Evolutionary conservation across 2,113 vertebrate genomes (phyloP).

Genomic region (Oncorhynchus clarkii): DNA sequence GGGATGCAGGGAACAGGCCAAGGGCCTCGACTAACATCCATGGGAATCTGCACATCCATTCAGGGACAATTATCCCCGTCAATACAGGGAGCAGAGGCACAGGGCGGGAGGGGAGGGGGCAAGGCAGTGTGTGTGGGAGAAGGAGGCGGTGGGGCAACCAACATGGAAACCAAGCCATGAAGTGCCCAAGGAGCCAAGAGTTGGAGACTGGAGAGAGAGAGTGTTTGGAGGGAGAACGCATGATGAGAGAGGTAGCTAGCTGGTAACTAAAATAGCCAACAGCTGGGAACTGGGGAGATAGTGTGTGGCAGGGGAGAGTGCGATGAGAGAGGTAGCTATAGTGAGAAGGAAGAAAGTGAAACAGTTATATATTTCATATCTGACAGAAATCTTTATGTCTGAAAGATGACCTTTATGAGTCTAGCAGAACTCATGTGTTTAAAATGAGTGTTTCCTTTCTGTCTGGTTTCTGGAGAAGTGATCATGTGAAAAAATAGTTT

Average conservation of each 20-base stretch:
- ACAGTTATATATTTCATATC: background rate
- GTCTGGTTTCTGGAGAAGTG: constrained; percentile 40
- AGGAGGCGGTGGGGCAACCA: constrained; percentile 26
- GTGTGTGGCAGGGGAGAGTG: background rate
- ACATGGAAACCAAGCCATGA: constrained; percentile 40
- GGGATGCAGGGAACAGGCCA: constrained; percentile 62
- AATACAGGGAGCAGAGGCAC: constrained; percentile 62
- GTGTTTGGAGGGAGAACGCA: background rate
- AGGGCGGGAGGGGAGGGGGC: constrained; percentile 49
- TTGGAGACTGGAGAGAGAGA: constrained; percentile 23
- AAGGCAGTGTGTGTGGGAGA: constrained; percentile 56
- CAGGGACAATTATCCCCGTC: constrained; percentile 79
- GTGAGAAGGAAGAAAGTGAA: background rate
- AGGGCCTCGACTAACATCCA: constrained; percentile 67
- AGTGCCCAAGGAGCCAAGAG: constrained; percentile 31
- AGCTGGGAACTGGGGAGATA: constrained; percentile 19
- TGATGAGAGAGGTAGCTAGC: constrained; percentile 7
- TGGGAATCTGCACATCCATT: constrained; percentile 76
- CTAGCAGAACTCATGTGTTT: background rate
- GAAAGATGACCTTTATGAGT: constrained; percentile 30
- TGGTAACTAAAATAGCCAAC: constrained; percentile 18
- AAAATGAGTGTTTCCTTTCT: background rate
- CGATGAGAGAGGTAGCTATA: background rate
- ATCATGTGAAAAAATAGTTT: constrained; percentile 24
- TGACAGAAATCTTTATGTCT: background rate